These are phyloP conservation scores for Eurytoma californica DNA, from an alignment of 2,888 invertebrate species.

Conservation along the genomic window DNA sequence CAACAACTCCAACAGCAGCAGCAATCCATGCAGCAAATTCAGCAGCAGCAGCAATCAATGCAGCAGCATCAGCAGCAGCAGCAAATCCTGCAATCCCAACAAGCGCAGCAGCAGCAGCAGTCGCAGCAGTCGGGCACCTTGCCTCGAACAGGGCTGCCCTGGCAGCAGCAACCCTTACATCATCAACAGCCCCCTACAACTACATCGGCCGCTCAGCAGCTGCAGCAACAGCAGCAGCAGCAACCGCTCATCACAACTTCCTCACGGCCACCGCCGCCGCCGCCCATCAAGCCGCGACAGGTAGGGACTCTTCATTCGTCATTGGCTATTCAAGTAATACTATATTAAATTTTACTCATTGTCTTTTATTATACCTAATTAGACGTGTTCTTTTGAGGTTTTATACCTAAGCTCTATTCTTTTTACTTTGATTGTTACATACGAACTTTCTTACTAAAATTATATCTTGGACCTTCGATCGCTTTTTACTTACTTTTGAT, in stretches of 20 bases:
- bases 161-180: slow-evolving; percentile 75
- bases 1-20: slow-evolving; percentile 66
- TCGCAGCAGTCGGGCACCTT: slow-evolving; percentile 76
- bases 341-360: slow-evolving; percentile 9
- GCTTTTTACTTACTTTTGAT: slow-evolving; percentile 1
- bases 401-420: slow-evolving; percentile 16
- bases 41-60: slow-evolving; percentile 65
- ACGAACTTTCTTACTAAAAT: not conserved
- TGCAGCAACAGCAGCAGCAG: slow-evolving; percentile 41
- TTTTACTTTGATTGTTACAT: slow-evolving; percentile 1
- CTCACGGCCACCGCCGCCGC: slow-evolving; percentile 71
- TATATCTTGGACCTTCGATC: slow-evolving; percentile 41
- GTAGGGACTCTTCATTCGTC: slow-evolving; percentile 58
- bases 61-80: slow-evolving; percentile 77
- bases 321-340: slow-evolving; percentile 23
- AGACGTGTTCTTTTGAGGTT: slow-evolving; percentile 27
- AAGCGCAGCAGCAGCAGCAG: slow-evolving; percentile 77
- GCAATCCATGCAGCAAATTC: slow-evolving; percentile 61
- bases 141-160: slow-evolving; percentile 72
- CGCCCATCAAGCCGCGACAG: slow-evolving; percentile 74
- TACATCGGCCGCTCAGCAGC: slow-evolving; percentile 62
- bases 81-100: slow-evolving; percentile 60
- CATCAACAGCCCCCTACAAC: slow-evolving; percentile 72
- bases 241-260: slow-evolving; percentile 63
- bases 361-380: slow-evolving; percentile 27